Evolutionary conservation across 2,888 invertebrate genomes (phyloP), one percentile per base, ranked within the genome.

Genomic region (Tachina grossa): DNA sequence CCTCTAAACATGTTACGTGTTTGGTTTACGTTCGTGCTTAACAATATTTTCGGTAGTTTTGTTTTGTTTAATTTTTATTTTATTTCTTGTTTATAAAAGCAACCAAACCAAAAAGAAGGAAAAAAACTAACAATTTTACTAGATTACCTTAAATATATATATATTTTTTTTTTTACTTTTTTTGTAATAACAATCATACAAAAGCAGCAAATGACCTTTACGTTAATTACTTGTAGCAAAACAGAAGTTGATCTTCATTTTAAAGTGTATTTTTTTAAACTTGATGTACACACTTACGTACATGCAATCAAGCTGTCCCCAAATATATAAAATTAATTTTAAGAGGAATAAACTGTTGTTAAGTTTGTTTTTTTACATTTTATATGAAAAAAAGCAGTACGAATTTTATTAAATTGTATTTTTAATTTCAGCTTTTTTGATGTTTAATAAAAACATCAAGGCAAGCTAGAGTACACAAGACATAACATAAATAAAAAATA

Each of bases 201-300:
- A 1, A 47, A 79, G 61, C 75, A 63, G 78, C 76, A 72, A 76
- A 79, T 83, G 79, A 83, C 85, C 83, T 85, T 83, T 76, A 71
- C 71, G 76, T 79, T 85, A 85, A 85, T 85, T 85, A 82, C 71
- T 59, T 82, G 39, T 53, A 79, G 63, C 41, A 71, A 71, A 68
- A 71, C 68, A 79, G 57, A 71, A 76, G 47, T 53, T 57, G 43
- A 13, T 66, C 13, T n/a, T 51, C 11, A 19, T 49, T 31, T 66
- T 43, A 31, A 14, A 9, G 49, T 19, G 5, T 16, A n/a, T 49
- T 49, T 51, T 11, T 51, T 71, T 57, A 45, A 71, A 71, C 69
- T 49, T 45, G 61, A 83, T 71, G 61, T 1, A 72, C 43, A 59
- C 11, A 72, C 45, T 13, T 9, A 78, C 74, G 55, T 1, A 45